phyloP scores from a whole-genome alignment of 2,113 vertebrate genomes.

The Pollachius pollachius region DNA sequence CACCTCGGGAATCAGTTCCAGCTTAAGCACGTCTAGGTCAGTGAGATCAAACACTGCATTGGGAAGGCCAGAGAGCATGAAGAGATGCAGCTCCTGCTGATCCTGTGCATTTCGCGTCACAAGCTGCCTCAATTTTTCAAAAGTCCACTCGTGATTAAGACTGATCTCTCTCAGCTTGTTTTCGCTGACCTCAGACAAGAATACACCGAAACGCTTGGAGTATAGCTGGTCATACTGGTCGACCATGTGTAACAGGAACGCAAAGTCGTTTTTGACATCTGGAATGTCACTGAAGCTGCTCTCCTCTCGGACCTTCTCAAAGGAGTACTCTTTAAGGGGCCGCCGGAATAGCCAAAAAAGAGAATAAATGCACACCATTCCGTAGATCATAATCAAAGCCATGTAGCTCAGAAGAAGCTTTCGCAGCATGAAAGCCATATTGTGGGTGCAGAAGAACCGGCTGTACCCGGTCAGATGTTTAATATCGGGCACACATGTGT shows the following conservation, averaged over 20 bases:
- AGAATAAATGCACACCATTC: constrained; percentile 91
- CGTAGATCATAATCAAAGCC: constrained; percentile 91
- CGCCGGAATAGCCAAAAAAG: constrained; percentile 95
- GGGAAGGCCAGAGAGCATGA: constrained; percentile 91
- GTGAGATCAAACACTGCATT: constrained; percentile 94
- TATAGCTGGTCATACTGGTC: constrained; percentile 97
- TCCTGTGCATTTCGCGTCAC: constrained; percentile 88
- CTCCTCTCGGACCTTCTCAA: constrained; percentile 95
- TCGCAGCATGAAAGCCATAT: constrained; percentile 95
- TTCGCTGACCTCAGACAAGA: constrained; percentile 94
- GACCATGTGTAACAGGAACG: constrained; percentile 96
- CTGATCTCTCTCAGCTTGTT: constrained; percentile 97
- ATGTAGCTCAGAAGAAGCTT: constrained; percentile 94
- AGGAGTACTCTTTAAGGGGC: constrained; percentile 95
- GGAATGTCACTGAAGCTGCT: constrained; percentile 98
- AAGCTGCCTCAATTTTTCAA: constrained; percentile 89
- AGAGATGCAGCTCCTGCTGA: constrained; percentile 90
- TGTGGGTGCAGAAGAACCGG: constrained; percentile 89
- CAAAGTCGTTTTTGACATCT: constrained; percentile 97
- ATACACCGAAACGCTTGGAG: constrained; percentile 94
- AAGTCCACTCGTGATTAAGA: constrained; percentile 96
- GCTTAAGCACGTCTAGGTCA: constrained; percentile 88
- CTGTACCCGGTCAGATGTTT: constrained; percentile 87
- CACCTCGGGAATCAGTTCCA: constrained; percentile 94
- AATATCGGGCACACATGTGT: constrained; percentile 81